These are phyloP conservation scores for Trichonephila clavata DNA, from an alignment of 1,140 invertebrate species.

Conservation along the genomic window DNA sequence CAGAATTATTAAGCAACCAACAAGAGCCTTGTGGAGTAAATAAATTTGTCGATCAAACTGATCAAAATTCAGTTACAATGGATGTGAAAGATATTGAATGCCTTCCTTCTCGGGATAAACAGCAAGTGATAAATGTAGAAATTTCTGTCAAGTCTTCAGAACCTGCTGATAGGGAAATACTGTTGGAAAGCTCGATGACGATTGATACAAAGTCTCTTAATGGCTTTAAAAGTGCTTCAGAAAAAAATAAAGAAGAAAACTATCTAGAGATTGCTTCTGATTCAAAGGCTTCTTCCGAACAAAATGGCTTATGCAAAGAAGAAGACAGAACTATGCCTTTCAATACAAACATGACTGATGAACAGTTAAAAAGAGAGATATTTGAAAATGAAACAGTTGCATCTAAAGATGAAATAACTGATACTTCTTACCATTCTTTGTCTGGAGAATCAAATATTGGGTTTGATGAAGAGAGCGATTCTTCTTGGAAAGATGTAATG, in stretches of 20 bases:
- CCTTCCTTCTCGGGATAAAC: too few relatives aligned
- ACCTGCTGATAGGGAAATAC: background rate
- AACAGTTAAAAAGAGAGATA: background rate
- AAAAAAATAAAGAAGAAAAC: background rate
- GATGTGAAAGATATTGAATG: too few relatives aligned
- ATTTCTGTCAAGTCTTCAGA: background rate
- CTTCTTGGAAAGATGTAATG: background rate
- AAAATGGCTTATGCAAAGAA: too few relatives aligned
- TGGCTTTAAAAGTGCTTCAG: background rate
- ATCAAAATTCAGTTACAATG: too few relatives aligned
- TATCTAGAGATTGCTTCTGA: background rate
- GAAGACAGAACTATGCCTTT: too few relatives aligned
- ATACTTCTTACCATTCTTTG: background rate
- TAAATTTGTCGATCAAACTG: too few relatives aligned
- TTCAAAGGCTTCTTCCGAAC: background rate
- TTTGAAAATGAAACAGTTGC: background rate
- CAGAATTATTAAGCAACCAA: background rate
- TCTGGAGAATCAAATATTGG: background rate
- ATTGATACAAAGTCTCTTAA: background rate
- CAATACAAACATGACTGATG: background rate
- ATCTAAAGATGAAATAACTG: conserved; percentile 1
- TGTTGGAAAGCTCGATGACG: background rate
- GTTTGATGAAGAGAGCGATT: conserved; percentile 11
- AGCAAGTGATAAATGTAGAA: background rate
- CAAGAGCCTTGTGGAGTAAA: too few relatives aligned